phyloP scores from a whole-genome alignment of 2,113 vertebrate genomes.

The Brachyhypopomus gauderio region DNA sequence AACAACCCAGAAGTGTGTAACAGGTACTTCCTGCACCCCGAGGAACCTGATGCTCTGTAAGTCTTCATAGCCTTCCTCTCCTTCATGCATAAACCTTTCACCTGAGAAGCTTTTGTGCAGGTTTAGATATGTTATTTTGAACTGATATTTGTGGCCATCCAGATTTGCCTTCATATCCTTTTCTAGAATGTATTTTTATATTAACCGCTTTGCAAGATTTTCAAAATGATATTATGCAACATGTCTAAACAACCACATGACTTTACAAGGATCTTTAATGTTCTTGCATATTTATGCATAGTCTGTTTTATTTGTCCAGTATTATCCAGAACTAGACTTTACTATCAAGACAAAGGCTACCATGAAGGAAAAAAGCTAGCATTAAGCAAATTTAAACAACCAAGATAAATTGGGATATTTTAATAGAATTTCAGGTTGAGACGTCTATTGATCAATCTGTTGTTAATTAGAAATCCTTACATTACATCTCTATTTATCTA shows the following conservation, averaged over 20 bases:
- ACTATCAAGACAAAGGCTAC: too few species aligned
- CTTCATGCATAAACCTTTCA: constrained; percentile 15
- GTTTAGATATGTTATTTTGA: background rate
- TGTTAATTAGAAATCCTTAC: background rate
- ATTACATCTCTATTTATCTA: constrained; percentile 35
- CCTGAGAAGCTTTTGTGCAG: constrained; percentile 1
- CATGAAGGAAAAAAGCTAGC: background rate
- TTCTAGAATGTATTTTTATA: background rate
- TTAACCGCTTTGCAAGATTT: background rate
- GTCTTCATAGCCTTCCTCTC: constrained; percentile 59
- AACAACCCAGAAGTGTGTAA: constrained; percentile 79
- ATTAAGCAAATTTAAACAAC: background rate
- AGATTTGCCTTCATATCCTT: background rate
- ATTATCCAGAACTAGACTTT: background rate
- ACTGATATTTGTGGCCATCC: background rate
- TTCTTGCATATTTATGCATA: background rate
- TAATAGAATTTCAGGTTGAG: background rate
- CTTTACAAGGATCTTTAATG: background rate
- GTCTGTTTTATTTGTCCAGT: background rate
- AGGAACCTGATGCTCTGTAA: constrained; percentile 84
- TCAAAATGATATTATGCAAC: background rate
- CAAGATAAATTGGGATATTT: background rate
- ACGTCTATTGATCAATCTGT: background rate
- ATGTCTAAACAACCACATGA: background rate
- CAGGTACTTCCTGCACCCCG: constrained; percentile 84